phyloP scores from a whole-genome alignment of 2,797 vertebrate species.

The Microctenopoma stevenorrisi region DNA sequence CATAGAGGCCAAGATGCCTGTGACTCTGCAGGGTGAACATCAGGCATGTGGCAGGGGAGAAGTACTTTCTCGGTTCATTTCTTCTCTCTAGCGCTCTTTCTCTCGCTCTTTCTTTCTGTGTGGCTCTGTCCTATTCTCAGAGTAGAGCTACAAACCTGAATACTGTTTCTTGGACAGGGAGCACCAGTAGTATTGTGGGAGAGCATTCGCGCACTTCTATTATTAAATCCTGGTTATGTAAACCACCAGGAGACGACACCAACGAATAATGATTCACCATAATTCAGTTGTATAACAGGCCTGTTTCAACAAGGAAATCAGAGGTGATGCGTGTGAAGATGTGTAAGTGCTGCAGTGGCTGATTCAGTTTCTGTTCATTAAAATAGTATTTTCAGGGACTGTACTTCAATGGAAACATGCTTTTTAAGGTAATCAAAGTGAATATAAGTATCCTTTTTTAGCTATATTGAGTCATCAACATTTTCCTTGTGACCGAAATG shows the following conservation, averaged over 20 bases:
- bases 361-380: slow-evolving; percentile 37
- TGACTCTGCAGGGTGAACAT: slow-evolving; percentile 54
- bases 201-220: slow-evolving; percentile 53
- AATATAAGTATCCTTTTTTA: neutral
- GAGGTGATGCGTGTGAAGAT: slow-evolving; percentile 18
- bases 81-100: slow-evolving; percentile 24
- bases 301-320: slow-evolving; percentile 55
- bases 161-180: slow-evolving; percentile 60
- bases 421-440: neutral
- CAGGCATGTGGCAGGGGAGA: slow-evolving; percentile 60
- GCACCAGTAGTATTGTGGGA: slow-evolving; percentile 61
- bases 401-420: neutral
- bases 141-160: slow-evolving; percentile 64
- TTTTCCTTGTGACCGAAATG: slow-evolving; percentile 1
- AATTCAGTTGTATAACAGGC: slow-evolving; percentile 66
- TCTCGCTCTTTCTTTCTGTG: slow-evolving; percentile 21
- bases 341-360: slow-evolving; percentile 3
- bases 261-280: slow-evolving; percentile 61
- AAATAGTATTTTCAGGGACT: slow-evolving; percentile 10
- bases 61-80: slow-evolving; percentile 69
- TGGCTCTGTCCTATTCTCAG: slow-evolving; percentile 40
- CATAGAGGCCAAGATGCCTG: slow-evolving; percentile 44
- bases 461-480: slow-evolving; percentile 10
- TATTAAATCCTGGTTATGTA: slow-evolving; percentile 73
- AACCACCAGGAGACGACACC: slow-evolving; percentile 59